A percentile compares a stretch with the other conserved stretches of the same genome.
phyloP scores from a whole-genome alignment of 2,797 vertebrate genomes.

The Dendrocincla fuliginosa region DNA sequence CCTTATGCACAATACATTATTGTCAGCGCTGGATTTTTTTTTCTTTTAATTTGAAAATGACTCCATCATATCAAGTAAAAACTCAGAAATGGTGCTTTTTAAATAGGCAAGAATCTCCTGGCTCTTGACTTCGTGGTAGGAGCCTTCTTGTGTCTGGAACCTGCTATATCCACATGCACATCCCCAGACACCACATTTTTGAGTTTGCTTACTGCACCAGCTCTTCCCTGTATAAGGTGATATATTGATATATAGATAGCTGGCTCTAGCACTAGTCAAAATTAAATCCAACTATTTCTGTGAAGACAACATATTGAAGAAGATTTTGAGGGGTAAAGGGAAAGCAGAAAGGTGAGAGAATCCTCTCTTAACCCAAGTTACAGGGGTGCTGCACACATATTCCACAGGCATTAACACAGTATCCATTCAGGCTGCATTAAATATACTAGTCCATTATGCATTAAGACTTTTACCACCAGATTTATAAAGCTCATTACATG shows the following conservation, averaged over 20 bases:
- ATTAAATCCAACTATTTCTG: background rate
- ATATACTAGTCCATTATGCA: background rate
- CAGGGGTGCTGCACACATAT: fast-evolving
- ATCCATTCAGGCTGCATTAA: background rate
- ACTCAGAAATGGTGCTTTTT: background rate
- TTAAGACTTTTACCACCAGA: background rate
- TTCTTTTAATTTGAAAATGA: background rate
- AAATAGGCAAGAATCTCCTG: background rate
- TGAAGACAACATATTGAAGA: background rate
- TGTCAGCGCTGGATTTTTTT: background rate
- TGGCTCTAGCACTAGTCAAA: background rate
- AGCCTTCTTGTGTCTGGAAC: background rate
- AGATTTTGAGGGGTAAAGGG: background rate
- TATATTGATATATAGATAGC: background rate
- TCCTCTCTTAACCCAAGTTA: background rate
- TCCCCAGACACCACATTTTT: background rate
- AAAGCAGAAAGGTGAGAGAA: background rate
- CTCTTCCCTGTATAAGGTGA: background rate
- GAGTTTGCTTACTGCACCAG: background rate
- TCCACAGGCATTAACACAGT: background rate
- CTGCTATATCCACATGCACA: background rate
- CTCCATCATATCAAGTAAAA: background rate
- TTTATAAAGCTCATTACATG: background rate
- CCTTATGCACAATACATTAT: background rate
- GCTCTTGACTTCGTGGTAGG: background rate